Percentiles rank a stretch among this genome's conserved stretches.
Conservation (phyloP, 1,140 invertebrate genomes). For the Dreissena rostriformis region DNA sequence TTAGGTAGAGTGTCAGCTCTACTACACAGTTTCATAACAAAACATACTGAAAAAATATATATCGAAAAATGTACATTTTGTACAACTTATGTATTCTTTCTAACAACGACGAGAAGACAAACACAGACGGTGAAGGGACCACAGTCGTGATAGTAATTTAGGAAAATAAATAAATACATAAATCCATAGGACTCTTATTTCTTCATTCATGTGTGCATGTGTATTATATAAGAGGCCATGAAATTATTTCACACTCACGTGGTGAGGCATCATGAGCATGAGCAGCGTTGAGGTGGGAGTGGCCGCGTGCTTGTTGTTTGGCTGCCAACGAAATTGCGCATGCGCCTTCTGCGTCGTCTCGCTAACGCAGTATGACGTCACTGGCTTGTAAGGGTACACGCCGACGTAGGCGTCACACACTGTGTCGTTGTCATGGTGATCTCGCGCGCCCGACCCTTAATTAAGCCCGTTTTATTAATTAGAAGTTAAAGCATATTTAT, state of each 20-base stretch:
- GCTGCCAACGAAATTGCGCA: constrained; percentile 70
- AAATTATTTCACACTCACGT: constrained; percentile 56
- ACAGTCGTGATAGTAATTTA: too few species aligned
- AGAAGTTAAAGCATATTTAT: background rate
- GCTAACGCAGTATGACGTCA: constrained; percentile 67
- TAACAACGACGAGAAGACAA: background rate
- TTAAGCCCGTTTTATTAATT: background rate
- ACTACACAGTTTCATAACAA: background rate
- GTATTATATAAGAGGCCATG: too few species aligned
- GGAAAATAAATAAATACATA: too few species aligned
- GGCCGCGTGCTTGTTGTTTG: constrained; percentile 58
- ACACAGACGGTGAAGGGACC: too few species aligned
- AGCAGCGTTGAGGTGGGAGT: constrained; percentile 56
- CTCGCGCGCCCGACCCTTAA: constrained; percentile 65
- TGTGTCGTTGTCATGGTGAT: constrained; percentile 62
- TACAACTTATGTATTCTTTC: background rate
- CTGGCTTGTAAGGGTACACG: constrained; percentile 69
- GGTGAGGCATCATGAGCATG: constrained; percentile 74
- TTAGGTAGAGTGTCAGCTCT: too few species aligned
- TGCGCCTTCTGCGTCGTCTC: constrained; percentile 58
- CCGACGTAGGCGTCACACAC: constrained; percentile 67
- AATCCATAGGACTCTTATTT: too few species aligned
- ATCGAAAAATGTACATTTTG: background rate
- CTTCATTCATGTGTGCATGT: too few species aligned
- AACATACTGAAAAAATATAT: too few species aligned